Base-by-base conservation (phyloP, 64 coral and sea anemone genomes). In the Trachythela sp. region DNA sequence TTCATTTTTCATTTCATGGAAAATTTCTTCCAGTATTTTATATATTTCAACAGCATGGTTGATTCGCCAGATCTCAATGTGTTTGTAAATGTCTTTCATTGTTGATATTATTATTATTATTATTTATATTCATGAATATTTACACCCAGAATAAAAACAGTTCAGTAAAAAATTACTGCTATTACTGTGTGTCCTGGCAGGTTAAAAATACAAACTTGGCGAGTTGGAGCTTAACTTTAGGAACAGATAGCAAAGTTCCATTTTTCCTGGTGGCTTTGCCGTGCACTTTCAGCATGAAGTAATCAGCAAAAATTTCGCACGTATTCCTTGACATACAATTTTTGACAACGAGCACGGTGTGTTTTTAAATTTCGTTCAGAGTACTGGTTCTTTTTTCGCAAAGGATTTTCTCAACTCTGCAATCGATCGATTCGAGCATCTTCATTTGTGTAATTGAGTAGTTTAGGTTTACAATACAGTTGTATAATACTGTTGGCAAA, bases 91-190 rank as follows among this genome's bases (percentile, higher is more conserved):
- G n/a, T n/a, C n/a, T n/a, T n/a, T n/a, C n/a, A n/a, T n/a, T n/a
- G n/a, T n/a, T n/a, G n/a, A 45, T 11, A 45, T 11, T 45, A 11
- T 45, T 17, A 64, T 64, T 17, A 52, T 64, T 64, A 64, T 22
- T n/a, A 64, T 64, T n/a, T 18, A 18, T 64, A n/a, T 64, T 20
- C 20, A 64, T 64, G 56, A 64, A 64, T 17, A 64, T 64, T 64
- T 64, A 64, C 56, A 64, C 8, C 5, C 56, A 22, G 56, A 18
- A 59, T 59, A 59, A 59, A 20, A 59, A n/a, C 54, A 59, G 4
- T 59, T 59, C 54, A 59, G 54, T n/a, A 59, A 59, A 59, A 59
- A 59, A 59, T 59, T 59, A 59, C 54, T 59, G 54, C 54, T 59
- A n/a, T 59, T 59, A 59, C 54, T 3, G 14, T 59, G 54, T 20